A percentile compares a stretch with the other conserved stretches of the same genome.
phyloP scores from a whole-genome alignment of 2,797 vertebrate species.

The Carduelis carduelis region DNA sequence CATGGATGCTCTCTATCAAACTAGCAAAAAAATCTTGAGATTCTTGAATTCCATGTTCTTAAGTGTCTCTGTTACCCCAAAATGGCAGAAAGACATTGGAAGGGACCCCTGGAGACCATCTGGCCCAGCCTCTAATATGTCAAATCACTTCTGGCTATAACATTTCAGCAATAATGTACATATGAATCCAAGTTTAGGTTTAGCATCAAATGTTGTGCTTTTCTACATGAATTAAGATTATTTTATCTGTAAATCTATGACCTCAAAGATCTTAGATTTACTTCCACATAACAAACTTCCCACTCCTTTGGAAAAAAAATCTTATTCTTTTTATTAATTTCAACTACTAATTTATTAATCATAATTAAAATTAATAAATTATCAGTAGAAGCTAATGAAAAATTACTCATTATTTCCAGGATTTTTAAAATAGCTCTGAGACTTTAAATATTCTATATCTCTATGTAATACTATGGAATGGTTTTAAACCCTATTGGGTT shows the following conservation, averaged over 20 bases:
- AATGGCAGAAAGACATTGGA: not conserved
- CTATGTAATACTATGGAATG: not conserved
- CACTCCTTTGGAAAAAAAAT: not conserved
- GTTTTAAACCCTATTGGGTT: not conserved
- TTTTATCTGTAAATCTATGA: not conserved
- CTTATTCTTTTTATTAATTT: not conserved
- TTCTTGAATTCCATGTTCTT: not conserved
- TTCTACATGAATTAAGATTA: not conserved
- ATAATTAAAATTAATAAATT: not conserved
- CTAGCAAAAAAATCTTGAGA: not conserved
- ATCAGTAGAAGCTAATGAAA: not conserved
- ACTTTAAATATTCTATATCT: not conserved
- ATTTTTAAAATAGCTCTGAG: not conserved
- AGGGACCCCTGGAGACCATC: fast-evolving
- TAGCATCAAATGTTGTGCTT: not conserved
- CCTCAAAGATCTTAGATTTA: not conserved
- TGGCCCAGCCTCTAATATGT: not conserved
- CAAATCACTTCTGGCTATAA: not conserved
- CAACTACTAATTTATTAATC: not conserved
- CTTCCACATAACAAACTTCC: not conserved
- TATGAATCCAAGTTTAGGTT: not conserved
- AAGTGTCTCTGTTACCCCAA: not conserved
- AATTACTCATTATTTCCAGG: not conserved
- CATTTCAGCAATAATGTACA: not conserved
- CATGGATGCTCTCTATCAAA: not conserved